Evolutionary conservation across 2,113 vertebrate genomes (phyloP).

Genomic region (Nothoprocta perdicaria): DNA sequence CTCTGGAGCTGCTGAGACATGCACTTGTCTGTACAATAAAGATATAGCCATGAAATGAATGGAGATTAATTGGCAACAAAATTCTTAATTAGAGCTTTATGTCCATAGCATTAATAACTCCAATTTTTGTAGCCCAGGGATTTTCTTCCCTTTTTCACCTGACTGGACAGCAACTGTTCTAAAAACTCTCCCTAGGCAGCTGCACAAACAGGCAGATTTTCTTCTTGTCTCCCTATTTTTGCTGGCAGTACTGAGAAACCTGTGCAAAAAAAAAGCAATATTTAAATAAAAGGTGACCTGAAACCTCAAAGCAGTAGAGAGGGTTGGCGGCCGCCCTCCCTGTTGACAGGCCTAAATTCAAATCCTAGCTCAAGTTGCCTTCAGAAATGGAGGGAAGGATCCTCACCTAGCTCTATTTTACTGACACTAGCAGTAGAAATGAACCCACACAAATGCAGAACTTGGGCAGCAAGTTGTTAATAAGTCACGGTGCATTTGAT

Average conservation of each 20-base stretch:
- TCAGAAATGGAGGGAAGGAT: background rate
- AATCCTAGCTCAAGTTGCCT: background rate
- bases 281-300: background rate
- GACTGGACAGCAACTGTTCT: background rate
- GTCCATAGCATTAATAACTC: background rate
- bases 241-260: background rate
- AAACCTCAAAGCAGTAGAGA: background rate
- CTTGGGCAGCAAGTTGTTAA: background rate
- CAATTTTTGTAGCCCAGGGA: background rate
- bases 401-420: background rate
- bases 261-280: background rate
- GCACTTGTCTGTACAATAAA: background rate
- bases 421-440: background rate
- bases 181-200: background rate
- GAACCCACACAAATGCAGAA: background rate
- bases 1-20: background rate
- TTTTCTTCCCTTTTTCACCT: background rate
- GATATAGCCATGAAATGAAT: background rate
- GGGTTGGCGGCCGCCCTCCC: background rate
- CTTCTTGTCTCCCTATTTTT: background rate
- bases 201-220: background rate
- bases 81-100: background rate
- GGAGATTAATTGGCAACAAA: background rate
- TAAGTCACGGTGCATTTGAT: background rate
- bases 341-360: background rate